phyloP scores from a whole-genome alignment of 37 sponge, comb jelly and placozoan genomes.

The Halisarca cf. caerulea region DNA sequence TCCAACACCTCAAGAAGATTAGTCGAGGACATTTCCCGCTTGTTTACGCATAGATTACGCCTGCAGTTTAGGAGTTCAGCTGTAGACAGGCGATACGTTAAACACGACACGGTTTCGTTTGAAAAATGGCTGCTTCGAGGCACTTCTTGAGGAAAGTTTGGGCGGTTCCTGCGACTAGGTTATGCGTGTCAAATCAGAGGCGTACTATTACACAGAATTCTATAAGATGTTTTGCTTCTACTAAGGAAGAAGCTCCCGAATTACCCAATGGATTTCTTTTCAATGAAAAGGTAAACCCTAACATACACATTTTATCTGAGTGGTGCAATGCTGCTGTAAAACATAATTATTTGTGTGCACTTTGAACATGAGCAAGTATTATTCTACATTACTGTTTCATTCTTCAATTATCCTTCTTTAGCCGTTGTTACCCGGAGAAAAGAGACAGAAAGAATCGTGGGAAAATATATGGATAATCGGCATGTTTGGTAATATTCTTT shows the following conservation, averaged over 20 bases:
- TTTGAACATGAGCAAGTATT: neutral
- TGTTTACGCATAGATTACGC: neutral
- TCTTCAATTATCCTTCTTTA: neutral
- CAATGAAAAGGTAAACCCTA: slow-evolving; percentile 29
- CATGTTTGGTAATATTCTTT: slow-evolving; percentile 55
- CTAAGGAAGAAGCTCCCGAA: slow-evolving; percentile 5
- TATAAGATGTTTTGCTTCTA: slow-evolving; percentile 1
- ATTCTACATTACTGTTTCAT: neutral
- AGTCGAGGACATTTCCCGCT: slow-evolving; percentile 15
- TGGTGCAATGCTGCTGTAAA: neutral
- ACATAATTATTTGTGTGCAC: neutral
- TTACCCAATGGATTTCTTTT: slow-evolving; percentile 37
- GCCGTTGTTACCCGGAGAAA: slow-evolving; percentile 78
- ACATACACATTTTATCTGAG: too few species aligned
- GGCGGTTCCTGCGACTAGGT: neutral
- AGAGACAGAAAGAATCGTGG: slow-evolving; percentile 68
- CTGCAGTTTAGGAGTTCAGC: neutral
- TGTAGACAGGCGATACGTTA: too few species aligned
- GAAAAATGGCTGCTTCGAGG: neutral
- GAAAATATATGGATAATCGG: slow-evolving; percentile 66
- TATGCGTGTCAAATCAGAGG: neutral
- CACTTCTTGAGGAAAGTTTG: neutral
- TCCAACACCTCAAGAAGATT: slow-evolving; percentile 23
- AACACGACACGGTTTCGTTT: too few species aligned
- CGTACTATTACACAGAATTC: neutral